Base-by-base conservation (phyloP, 1,140 invertebrate genomes). In the Plutomurus gul region DNA sequence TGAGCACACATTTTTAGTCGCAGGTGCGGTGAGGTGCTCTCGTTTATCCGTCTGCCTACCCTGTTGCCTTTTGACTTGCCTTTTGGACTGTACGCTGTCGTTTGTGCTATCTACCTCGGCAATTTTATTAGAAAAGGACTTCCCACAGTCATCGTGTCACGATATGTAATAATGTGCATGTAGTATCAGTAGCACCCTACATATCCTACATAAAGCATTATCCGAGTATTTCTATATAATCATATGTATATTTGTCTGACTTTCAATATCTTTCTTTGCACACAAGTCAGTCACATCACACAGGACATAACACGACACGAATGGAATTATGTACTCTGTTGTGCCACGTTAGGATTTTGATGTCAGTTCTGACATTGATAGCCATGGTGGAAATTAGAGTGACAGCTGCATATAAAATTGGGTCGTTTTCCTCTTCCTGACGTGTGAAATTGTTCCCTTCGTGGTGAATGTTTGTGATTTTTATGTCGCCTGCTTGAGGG, bases 401-500 rank as follows among this genome's bases (percentile, higher is more conserved):
- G 56, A 65, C 56, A 65, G 56, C 56, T 65, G 56, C 56, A 30
- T 27, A 25, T 51, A 30, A 65, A 65, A 65, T 65, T 65, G 56
- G 56, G 56, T 65, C 56, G 56, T 65, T 65, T 65, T 65, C 56
- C 56, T 40, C 70, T 72, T 72, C 70, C 36, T 72, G 36, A 72
- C 70, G 39, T 43, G 39, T 72, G 70, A 72, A 22, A 65, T 65
- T 36, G 11, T n/a, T 33, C 33, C 33, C 56, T 65, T 25, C n/a
- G 13, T n/a, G n/a, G n/a, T n/a, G n/a, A n/a, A n/a, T n/a, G n/a
- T n/a, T n/a, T n/a, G n/a, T n/a, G n/a, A n/a, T n/a, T n/a, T n/a
- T n/a, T n/a, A n/a, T n/a, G n/a, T n/a, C n/a, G n/a, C n/a, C n/a
- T n/a, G n/a, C n/a, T n/a, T n/a, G n/a, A n/a, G n/a, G n/a, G n/a